Evolutionary conservation across 2,113 vertebrate species (phyloP), one percentile per base, ranked within the genome.

Genomic region (Panthera leo): DNA sequence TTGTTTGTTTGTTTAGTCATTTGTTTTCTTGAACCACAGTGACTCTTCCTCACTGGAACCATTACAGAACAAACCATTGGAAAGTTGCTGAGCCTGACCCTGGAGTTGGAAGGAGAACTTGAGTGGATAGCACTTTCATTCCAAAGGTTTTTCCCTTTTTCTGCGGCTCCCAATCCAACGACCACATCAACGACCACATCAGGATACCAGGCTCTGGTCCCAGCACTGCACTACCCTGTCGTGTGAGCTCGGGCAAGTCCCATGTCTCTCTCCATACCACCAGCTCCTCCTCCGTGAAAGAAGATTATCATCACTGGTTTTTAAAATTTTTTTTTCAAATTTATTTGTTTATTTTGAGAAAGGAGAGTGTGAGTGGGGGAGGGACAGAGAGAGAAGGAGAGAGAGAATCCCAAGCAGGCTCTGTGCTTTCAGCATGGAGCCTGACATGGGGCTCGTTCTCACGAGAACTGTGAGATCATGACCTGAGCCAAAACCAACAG

Each of bases 21-120:
- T 48, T 31, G 42, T 97, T 98, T 98, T 97, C 91, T 96, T 98
- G 88, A 97, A 98, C 91, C 80, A 21, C 9, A 0, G 16, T 11
- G 31, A 51, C 73, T 97, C 96, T 96, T n/a, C 14, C 5, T 8
- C 94, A 95, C 82, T 97, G 95, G 95, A 98, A 94, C 51, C 85
- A 79, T 93, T 91, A 89, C 71, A 97, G 96, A 97, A 92, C 79
- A 97, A 98, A 98, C 76, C 98, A 97, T 94, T 16, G 31, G 91
- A 93, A 98, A 97, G 89, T 34, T 80, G 88, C 88, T 75, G 85
- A 85, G 61, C 75, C 75, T 15, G 15, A 36, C 27, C 27, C 61
- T 73, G 39, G 15, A 14, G 11, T 16, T 27, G 27, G 18, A 39
- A 39, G 63, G 55, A 85, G 48, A 83, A 29, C 16, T n/a, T 58